Conservation (phyloP, 2,113 vertebrate species). For the Saguinus midas region DNA sequence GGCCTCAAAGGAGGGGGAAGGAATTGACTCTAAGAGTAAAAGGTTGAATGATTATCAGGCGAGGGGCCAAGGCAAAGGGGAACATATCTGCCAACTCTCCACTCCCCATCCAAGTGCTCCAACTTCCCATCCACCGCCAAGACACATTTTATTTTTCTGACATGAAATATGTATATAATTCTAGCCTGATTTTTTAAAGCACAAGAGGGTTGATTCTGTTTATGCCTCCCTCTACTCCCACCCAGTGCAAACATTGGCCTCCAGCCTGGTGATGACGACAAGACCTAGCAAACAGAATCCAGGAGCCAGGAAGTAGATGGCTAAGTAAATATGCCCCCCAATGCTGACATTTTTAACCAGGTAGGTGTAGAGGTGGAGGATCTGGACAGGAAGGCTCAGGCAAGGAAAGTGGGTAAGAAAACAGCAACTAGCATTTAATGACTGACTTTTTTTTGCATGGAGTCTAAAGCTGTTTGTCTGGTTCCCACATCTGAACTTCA, state of each 20-base stretch:
- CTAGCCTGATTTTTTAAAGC: conserved; percentile 71
- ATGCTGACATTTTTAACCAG: not conserved
- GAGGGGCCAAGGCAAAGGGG: conserved; percentile 57
- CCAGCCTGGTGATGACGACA: conserved; percentile 69
- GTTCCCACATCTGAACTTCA: not conserved
- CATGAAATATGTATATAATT: conserved; percentile 78
- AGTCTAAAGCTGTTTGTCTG: not conserved
- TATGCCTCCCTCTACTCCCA: conserved; percentile 72
- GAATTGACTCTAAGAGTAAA: conserved; percentile 60
- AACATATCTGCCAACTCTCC: conserved; percentile 67
- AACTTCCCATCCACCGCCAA: conserved; percentile 69
- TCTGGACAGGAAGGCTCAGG: not conserved
- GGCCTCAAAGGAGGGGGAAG: conserved; percentile 22
- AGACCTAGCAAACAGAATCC: conserved; percentile 53
- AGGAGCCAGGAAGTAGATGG: conserved; percentile 54
- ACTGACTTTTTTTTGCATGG: not conserved
- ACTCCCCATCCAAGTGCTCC: conserved; percentile 57
- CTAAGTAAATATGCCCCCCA: conserved; percentile 32
- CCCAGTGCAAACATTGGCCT: conserved; percentile 75
- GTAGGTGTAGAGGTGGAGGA: not conserved
- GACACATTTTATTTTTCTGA: conserved; percentile 78
- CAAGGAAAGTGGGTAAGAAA: not conserved
- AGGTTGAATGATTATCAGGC: conserved; percentile 71
- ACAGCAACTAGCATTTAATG: not conserved
- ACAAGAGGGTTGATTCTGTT: conserved; percentile 79